Percentiles rank a stretch among this genome's conserved stretches.
These are phyloP conservation scores for Bubo scandiacus DNA, from an alignment of 2,113 vertebrate genomes.

Conservation along the genomic window DNA sequence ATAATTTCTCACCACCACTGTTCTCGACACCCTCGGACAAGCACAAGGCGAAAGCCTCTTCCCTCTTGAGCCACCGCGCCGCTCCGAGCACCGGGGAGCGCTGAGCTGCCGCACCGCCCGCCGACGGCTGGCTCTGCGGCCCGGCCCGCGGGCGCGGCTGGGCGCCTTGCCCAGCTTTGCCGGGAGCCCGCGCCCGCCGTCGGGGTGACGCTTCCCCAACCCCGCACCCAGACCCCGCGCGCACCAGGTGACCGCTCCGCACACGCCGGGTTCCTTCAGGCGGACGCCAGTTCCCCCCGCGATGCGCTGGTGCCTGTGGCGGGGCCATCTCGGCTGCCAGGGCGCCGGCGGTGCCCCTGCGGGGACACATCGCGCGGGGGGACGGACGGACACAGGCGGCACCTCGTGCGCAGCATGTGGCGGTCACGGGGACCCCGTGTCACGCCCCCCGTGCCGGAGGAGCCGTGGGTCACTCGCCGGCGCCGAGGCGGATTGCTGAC, in stretches of 20 bases:
- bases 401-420: background rate
- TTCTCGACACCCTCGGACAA: background rate
- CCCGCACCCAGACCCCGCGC: fast-evolving
- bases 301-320: fast-evolving
- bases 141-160: no score
- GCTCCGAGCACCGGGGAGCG: background rate
- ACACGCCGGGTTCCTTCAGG: fast-evolving
- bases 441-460: background rate
- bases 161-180: no score
- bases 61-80: fast-evolving
- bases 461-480: background rate
- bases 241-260: fast-evolving
- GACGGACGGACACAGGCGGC: background rate
- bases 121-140: background rate
- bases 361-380: no score
- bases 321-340: background rate
- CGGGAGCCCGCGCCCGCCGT: no score
- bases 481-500: no score
- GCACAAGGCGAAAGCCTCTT: background rate
- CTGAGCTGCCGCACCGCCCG: fast-evolving
- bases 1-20: no score
- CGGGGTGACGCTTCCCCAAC: background rate
- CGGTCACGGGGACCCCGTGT: background rate
- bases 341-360: background rate
- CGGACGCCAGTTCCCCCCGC: no score